Base-by-base conservation (phyloP, 2,113 vertebrate genomes). In the Eublepharis macularius region DNA sequence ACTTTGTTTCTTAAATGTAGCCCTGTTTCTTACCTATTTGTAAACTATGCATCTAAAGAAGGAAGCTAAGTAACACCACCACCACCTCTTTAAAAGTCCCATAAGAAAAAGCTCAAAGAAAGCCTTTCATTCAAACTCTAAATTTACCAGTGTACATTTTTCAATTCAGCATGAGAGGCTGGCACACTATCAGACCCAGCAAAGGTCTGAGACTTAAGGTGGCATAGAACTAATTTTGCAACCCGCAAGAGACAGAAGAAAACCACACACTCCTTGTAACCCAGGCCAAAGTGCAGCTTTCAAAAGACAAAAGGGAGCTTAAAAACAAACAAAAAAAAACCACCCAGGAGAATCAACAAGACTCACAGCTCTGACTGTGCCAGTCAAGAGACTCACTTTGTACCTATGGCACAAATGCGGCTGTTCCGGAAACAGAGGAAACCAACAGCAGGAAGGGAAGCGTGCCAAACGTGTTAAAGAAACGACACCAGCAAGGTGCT, bases 141-240 rank as follows among this genome's bases (percentile, higher is more conserved):
- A 34, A 66, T 24, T 7, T 65, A 29, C 26, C n/a, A 36, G 43
- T 6, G 1, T 0, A 1, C 17, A 7, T 73, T 74, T 78, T 51
- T 39, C 0, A 0, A 77, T 66, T 69, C 36, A 21, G 13, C 16
- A 14, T 57, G 43, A 75, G 47, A 74, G 54, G 0, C 0, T 0
- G 65, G 14, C 2, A n/a, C 80, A 41, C 68, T n/a, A 11, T 12
- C 11, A 14, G 49, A 60, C 24, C 68, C 17, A 60, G 13, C 14
- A 21, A 66, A 43, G 69, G 39, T 39, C 49, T 19, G 39, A 66
- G 41, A 2, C 32, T n/a, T 0, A 9, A 63, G 60, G 34, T 66
- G 1, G 12, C 66, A 34, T 82, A 74, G 43, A 0, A 0, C 39
- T 43, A 60, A 17, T 70, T 51, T 78, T 3, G 6, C 4, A 87